Conservation (phyloP, 2,113 vertebrate genomes). For the Microcebus jonahi region DNA sequence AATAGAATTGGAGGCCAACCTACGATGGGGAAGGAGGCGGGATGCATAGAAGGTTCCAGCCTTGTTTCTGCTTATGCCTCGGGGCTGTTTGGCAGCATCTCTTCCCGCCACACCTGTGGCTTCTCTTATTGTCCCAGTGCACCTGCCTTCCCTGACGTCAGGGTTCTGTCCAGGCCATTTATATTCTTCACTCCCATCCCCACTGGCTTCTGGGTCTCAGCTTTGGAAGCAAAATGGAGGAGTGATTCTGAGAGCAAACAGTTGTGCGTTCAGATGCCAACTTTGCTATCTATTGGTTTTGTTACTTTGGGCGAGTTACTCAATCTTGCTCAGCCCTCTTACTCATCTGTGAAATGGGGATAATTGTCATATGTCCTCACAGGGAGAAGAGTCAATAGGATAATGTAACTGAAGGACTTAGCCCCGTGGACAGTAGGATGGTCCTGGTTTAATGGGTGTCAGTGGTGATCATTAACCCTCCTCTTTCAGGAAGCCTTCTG, state of each 20-base stretch:
- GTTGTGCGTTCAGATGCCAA: neutral
- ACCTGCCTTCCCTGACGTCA: neutral
- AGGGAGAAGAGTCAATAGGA: neutral
- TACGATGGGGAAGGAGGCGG: accelerated
- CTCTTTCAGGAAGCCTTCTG: neutral
- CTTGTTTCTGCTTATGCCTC: too few species aligned
- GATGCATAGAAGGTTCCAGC: neutral
- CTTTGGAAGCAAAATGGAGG: neutral
- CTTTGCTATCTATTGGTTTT: too few species aligned
- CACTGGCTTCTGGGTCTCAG: neutral
- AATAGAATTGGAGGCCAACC: neutral
- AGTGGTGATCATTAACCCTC: too few species aligned
- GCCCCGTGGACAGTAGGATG: accelerated
- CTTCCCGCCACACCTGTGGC: neutral
- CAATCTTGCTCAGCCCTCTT: neutral
- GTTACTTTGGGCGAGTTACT: neutral
- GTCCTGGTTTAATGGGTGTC: neutral
- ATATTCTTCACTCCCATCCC: neutral
- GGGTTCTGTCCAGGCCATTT: neutral
- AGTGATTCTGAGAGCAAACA: neutral
- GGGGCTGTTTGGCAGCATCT: accelerated
- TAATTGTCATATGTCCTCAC: neutral
- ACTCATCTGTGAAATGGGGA: neutral
- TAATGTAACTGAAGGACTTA: neutral
- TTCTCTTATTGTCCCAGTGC: neutral